Conservation (phyloP, 53 echinoderm and acorn worm genomes). For the Astropecten irregularis region DNA sequence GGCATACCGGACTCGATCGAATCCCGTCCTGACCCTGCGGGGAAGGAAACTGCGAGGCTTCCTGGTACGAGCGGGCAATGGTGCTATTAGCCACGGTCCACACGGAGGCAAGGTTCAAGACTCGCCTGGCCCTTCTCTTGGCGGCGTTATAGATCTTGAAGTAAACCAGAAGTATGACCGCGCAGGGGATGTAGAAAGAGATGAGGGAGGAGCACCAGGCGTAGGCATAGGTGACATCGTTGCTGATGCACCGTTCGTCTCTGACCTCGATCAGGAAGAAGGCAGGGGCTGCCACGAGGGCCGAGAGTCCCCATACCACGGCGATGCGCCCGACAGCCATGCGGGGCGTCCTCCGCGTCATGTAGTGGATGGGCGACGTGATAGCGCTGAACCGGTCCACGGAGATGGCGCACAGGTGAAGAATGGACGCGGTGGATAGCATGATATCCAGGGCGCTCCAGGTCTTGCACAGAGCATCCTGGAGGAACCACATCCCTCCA, state of each 20-base stretch:
- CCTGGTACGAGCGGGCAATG: not conserved
- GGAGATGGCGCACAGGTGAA: conserved; percentile 85
- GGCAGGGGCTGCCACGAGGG: conserved; percentile 79
- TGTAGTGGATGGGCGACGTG: conserved; percentile 84
- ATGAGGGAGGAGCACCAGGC: conserved; percentile 67
- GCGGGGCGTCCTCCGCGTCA: conserved; percentile 62
- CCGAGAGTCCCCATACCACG: conserved; percentile 75
- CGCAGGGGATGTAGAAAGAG: conserved; percentile 86
- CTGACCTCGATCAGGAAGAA: conserved; percentile 60
- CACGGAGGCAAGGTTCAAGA: not conserved
- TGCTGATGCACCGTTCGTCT: conserved; percentile 17
- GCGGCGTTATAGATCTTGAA: conserved; percentile 83
- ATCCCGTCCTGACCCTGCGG: not conserved
- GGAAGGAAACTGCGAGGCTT: not conserved
- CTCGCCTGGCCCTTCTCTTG: conserved; percentile 65
- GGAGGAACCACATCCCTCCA: conserved; percentile 64
- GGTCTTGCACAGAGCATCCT: conserved; percentile 64
- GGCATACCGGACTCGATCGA: not conserved
- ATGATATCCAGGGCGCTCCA: conserved; percentile 80
- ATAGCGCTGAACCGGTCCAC: conserved; percentile 91
- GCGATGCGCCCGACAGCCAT: conserved; percentile 72
- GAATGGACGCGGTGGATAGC: conserved; percentile 79
- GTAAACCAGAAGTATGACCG: conserved; percentile 88
- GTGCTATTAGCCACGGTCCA: conserved; percentile 14
- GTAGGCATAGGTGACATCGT: conserved; percentile 21